Evolutionary conservation across 1,140 invertebrate genomes (phyloP), one percentile per base, ranked within the genome.

Genomic region (Drosophila nigromelanica): DNA sequence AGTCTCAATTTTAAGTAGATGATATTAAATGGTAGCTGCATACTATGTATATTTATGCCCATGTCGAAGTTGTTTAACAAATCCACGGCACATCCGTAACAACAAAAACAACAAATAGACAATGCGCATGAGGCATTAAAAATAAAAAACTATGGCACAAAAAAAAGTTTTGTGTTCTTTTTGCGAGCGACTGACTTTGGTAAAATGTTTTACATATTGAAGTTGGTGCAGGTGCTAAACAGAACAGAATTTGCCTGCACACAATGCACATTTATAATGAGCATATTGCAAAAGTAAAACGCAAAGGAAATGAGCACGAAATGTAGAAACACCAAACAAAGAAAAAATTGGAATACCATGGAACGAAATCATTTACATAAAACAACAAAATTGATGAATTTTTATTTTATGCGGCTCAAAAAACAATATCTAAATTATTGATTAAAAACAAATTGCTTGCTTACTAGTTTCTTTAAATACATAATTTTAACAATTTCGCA

Each of bases 191-290:
- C 73, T 83, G 71, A 82, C 71, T 83, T 73, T 55, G 60, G 55
- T 24, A 61, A 35, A 67, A 51, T 64, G 51, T 55, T 58, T 51
- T 68, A 45, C 56, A 63, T 58, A 63, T 59, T 48, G n/a, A 54
- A 39, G 45, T 68, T 24, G 42, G 43, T 10, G 35, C n/a, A 42
- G 37, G 15, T 47, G 18, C 12, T 10, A 11, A 39, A 51, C 33
- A 42, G 48, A 27, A 24, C 15, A 21, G 15, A 21, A 68, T 30
- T 64, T 60, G 45, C 47, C 66, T 51, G 43, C 68, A 69, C 35
- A 60, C 37, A 63, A 40, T 73, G 80, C 74, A 86, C 82, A 85
- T 85, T 87, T 78, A 75, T 86, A 86, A 86, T 86, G 78, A 86
- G 78, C 81, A 87, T 87, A 75, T 81, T 86, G 70, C 73, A 39